Conservation (phyloP, 2,888 invertebrate species). For the Catocala fraxini region DNA sequence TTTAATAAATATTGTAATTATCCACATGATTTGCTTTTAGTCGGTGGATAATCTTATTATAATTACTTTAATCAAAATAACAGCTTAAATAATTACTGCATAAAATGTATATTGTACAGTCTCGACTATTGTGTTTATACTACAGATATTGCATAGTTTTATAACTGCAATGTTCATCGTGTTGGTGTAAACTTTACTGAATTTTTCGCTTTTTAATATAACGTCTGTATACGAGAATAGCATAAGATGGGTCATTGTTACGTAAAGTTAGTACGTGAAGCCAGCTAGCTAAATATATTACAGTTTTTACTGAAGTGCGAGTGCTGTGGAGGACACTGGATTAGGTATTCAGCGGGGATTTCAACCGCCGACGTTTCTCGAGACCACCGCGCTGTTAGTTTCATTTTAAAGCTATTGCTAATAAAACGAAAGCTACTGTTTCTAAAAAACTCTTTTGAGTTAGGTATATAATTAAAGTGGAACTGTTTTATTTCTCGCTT, state of each 20-base stretch:
- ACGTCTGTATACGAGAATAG: neutral
- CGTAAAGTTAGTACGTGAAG: conserved; percentile 4
- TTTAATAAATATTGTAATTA: conserved; percentile 2
- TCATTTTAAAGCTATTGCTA: conserved; percentile 33
- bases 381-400: conserved; percentile 33
- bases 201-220: neutral
- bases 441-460: no score
- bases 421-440: conserved; percentile 20
- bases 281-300: conserved; percentile 4
- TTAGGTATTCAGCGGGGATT: conserved; percentile 48
- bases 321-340: conserved; percentile 23
- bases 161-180: no score
- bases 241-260: conserved; percentile 2
- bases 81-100: conserved; percentile 2
- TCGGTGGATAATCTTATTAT: neutral
- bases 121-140: neutral
- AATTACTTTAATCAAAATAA: neutral
- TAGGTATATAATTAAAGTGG: no score
- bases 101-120: neutral
- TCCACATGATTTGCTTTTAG: conserved; percentile 4
- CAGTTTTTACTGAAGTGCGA: conserved; percentile 5
- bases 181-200: neutral
- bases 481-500: no score
- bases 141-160: neutral
- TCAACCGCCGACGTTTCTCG: conserved; percentile 30